Evolutionary conservation across 1,140 invertebrate genomes (phyloP).

Genomic region (Pantala flavescens): DNA sequence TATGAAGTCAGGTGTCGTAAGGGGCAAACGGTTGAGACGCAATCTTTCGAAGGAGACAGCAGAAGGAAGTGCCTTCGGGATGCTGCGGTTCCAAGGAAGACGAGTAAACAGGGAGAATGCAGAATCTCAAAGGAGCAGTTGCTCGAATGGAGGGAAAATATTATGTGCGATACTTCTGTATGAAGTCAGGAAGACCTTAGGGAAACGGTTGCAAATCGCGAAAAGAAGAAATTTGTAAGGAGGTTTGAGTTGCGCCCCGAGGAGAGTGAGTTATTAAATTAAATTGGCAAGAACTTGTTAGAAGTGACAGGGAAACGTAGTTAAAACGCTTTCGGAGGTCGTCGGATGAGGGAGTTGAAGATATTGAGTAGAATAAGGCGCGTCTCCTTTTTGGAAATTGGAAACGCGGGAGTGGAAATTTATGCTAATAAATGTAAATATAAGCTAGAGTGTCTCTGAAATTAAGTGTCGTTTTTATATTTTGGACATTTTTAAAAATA

Average conservation of each 20-base stretch:
- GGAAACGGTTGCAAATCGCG: background rate
- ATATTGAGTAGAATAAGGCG: background rate
- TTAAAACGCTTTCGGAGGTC: background rate
- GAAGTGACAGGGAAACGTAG: background rate
- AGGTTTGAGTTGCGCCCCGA: background rate
- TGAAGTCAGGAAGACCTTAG: no score
- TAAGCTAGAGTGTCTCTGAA: no score
- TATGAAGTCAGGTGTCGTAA: background rate
- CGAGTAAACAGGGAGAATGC: background rate
- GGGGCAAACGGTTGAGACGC: background rate
- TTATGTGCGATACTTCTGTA: no score
- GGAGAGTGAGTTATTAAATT: background rate
- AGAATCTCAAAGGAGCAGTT: no score
- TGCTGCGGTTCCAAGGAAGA: background rate
- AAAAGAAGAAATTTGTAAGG: background rate
- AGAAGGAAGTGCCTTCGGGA: background rate
- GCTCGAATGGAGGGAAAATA: no score
- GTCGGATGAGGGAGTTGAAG: background rate
- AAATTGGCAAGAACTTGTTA: constrained; percentile 10
- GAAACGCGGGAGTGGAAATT: no score
- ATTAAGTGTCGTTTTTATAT: no score
- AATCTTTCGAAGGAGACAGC: background rate
- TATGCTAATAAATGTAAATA: no score
- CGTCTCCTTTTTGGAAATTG: background rate
- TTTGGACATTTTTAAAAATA: no score